Evolutionary conservation across 2,888 invertebrate species (phyloP).

Genomic region (Pseudanteris insignis): DNA sequence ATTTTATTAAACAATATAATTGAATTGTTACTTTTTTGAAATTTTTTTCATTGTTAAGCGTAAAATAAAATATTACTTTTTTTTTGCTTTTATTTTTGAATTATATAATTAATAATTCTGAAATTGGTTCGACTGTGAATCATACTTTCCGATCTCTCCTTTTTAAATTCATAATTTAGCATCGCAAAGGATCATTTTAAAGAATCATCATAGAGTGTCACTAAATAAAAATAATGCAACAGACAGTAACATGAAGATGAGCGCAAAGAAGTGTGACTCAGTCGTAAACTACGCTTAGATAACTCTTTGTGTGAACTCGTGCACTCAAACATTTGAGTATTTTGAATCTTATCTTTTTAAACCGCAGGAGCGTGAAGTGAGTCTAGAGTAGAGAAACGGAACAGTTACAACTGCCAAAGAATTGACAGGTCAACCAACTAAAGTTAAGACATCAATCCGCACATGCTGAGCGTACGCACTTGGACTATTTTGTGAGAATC

Average conservation of each 20-base stretch:
- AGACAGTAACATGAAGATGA: constrained; percentile 2
- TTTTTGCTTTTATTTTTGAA: no score
- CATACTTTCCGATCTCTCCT: no score
- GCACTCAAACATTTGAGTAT: no score
- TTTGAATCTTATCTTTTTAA: constrained; percentile 37
- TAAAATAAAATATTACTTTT: no score
- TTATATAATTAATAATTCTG: no score
- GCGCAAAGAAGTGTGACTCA: constrained; percentile 14
- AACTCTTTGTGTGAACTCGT: no score
- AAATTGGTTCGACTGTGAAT: no score
- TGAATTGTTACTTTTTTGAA: no score
- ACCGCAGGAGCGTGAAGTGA: constrained; percentile 22
- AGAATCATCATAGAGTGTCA: constrained; percentile 20
- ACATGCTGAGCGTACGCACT: constrained; percentile 19
- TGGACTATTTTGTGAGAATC: constrained; percentile 13
- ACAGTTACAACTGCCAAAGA: constrained; percentile 31
- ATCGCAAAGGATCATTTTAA: constrained; percentile 12
- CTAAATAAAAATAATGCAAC: constrained; percentile 12
- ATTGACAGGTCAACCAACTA: constrained; percentile 11
- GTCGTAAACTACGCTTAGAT: constrained; percentile 1
- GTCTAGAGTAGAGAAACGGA: constrained; percentile 24
- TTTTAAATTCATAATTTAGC: constrained; percentile 3
- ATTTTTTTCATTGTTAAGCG: no score
- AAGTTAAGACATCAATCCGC: constrained; percentile 5
- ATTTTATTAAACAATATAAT: no score